Evolutionary conservation across 2,797 vertebrate genomes (phyloP).

Genomic region (Tinamus major): DNA sequence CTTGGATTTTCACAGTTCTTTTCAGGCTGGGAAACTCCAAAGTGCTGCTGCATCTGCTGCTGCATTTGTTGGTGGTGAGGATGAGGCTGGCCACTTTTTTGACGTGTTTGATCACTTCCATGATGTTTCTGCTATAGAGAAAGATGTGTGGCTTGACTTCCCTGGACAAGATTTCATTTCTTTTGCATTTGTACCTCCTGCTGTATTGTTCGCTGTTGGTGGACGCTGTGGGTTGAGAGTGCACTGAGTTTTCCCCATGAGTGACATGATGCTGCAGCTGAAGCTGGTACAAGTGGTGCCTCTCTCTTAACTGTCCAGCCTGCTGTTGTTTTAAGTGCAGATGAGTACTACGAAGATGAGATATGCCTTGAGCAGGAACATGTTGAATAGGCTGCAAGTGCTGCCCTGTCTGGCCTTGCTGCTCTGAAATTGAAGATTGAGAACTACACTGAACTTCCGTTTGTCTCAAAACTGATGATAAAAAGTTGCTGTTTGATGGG

Average conservation of each 20-base stretch:
- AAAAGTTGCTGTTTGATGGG: conserved; percentile 87
- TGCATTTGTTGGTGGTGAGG: conserved; percentile 93
- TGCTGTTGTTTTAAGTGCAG: conserved; percentile 88
- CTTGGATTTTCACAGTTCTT: conserved; percentile 92
- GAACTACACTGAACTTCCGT: conserved; percentile 87
- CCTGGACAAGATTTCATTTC: conserved; percentile 89
- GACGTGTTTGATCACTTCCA: conserved; percentile 77
- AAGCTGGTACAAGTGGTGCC: conserved; percentile 94
- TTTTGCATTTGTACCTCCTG: conserved; percentile 94
- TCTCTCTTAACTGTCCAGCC: conserved; percentile 87
- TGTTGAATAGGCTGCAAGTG: conserved; percentile 90
- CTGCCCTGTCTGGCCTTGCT: conserved; percentile 85
- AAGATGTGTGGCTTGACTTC: conserved; percentile 86
- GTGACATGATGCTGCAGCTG: conserved; percentile 90
- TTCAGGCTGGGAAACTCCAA: conserved; percentile 88
- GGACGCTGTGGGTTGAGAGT: conserved; percentile 88
- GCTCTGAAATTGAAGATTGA: conserved; percentile 86
- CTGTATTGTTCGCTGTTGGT: conserved; percentile 90
- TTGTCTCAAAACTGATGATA: conserved; percentile 83
- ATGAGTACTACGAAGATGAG: conserved; percentile 88
- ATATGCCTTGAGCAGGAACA: conserved; percentile 81
- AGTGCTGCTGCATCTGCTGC: conserved; percentile 94
- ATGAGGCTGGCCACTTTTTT: conserved; percentile 88
- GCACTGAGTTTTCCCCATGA: conserved; percentile 84
- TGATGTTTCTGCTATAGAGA: conserved; percentile 94